Percentiles rank a stretch among this genome's conserved stretches.
Evolutionary conservation across 2,797 vertebrate genomes (phyloP).

Genomic region (Sebastes nivosus): DNA sequence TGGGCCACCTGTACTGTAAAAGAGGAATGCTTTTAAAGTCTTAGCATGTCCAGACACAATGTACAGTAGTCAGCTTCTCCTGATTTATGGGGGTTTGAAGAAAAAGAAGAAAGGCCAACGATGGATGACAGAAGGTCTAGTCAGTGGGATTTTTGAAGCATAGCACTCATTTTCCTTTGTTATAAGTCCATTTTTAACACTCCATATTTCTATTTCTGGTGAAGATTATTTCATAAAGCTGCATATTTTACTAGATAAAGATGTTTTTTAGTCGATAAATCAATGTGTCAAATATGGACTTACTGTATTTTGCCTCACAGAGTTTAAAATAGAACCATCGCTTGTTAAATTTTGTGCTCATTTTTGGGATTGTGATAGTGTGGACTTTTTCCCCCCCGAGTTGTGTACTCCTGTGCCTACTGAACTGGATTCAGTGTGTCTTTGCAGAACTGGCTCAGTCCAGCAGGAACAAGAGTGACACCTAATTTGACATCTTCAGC

Average conservation of each 20-base stretch:
- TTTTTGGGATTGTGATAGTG: slow-evolving; percentile 1
- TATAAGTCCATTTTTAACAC: background rate
- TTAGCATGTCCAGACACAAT: slow-evolving; percentile 59
- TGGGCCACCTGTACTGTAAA: slow-evolving; percentile 30
- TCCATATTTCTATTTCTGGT: background rate
- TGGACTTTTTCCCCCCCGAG: slow-evolving; percentile 16
- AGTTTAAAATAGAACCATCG: slow-evolving; percentile 13
- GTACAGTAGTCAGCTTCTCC: background rate
- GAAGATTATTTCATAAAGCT: background rate
- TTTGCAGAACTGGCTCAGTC: slow-evolving; percentile 93
- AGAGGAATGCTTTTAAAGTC: slow-evolving; percentile 49
- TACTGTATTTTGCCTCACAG: background rate
- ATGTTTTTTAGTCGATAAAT: background rate
- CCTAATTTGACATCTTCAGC: slow-evolving; percentile 29
- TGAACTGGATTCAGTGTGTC: slow-evolving; percentile 85
- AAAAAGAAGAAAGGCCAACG: background rate
- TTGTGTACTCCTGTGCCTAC: slow-evolving; percentile 81
- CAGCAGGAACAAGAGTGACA: slow-evolving; percentile 96
- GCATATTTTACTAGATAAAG: background rate
- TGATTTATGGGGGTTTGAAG: slow-evolving; percentile 6
- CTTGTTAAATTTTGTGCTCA: slow-evolving; percentile 5
- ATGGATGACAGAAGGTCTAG: background rate
- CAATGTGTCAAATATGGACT: background rate
- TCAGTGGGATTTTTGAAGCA: slow-evolving; percentile 1
- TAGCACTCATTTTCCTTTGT: background rate